These are phyloP conservation scores for Eristalis arbustorum DNA, from an alignment of 2,888 invertebrate species.

Conservation along the genomic window DNA sequence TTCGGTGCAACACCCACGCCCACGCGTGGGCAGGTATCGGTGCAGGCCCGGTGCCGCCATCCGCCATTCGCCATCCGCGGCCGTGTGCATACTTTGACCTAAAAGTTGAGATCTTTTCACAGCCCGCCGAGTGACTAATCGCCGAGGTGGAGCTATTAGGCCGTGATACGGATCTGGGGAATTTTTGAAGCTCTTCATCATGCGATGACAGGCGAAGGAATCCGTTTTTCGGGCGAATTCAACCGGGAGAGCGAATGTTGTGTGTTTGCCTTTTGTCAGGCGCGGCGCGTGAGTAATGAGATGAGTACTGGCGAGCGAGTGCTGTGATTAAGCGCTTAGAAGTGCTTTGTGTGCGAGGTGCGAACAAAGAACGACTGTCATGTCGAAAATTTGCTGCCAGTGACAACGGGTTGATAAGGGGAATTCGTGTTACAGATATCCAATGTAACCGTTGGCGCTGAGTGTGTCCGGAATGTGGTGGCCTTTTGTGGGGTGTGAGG, in stretches of 20 bases:
- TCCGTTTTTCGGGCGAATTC: conserved; percentile 14
- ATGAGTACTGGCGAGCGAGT: conserved; percentile 10
- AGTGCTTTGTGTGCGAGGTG: background rate
- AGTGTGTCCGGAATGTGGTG: too few relatives aligned
- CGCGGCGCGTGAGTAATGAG: conserved; percentile 37
- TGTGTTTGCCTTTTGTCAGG: conserved; percentile 9
- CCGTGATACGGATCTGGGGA: conserved; percentile 44
- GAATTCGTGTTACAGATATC: background rate
- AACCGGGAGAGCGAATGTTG: conserved; percentile 22
- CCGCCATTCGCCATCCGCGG: conserved; percentile 12
- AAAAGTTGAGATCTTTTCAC: conserved; percentile 48
- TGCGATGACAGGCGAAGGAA: conserved; percentile 11
- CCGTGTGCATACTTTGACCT: conserved; percentile 42
- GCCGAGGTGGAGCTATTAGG: conserved; percentile 31
- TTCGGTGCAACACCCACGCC: conserved; percentile 48
- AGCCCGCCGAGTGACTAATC: conserved; percentile 53
- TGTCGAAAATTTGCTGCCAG: background rate
- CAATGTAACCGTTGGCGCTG: background rate
- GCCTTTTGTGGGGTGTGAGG: too few relatives aligned
- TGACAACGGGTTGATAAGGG: conserved; percentile 24
- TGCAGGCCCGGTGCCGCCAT: conserved; percentile 35
- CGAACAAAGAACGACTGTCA: conserved; percentile 26
- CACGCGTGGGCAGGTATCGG: conserved; percentile 31
- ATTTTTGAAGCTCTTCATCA: conserved; percentile 24
- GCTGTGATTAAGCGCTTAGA: conserved; percentile 14